Conservation (phyloP, 2,888 invertebrate genomes). For the Tryphoninae sp. region DNA sequence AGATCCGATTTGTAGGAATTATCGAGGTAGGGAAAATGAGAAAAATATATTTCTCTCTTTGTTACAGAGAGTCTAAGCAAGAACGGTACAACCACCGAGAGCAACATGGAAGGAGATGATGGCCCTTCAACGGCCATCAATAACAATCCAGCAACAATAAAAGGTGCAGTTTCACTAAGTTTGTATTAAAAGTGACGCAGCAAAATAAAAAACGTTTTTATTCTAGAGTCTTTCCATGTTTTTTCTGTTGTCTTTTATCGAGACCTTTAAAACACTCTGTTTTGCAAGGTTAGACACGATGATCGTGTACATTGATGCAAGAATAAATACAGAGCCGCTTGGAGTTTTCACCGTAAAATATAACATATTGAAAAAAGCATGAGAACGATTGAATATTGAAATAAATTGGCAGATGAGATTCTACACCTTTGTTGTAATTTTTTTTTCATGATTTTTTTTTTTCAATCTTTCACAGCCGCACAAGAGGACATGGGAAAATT, state of each 20-base stretch:
- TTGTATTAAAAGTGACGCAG: too few relatives aligned
- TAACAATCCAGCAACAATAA: constrained; percentile 77
- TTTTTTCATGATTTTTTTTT: constrained; percentile 54
- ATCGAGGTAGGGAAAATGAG: neutral
- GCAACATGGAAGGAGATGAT: constrained; percentile 79
- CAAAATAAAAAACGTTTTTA: too few relatives aligned
- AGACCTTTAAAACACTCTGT: neutral
- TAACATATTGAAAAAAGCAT: constrained; percentile 11
- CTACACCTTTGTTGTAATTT: neutral
- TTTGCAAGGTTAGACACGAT: neutral
- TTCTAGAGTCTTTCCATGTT: neutral
- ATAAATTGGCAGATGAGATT: neutral
- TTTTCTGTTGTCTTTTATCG: neutral
- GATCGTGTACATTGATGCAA: neutral
- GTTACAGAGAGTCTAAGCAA: constrained; percentile 36
- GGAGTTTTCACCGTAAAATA: neutral
- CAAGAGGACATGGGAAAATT: constrained; percentile 89
- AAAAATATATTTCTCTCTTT: constrained; percentile 17
- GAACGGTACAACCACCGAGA: constrained; percentile 37
- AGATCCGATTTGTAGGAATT: neutral
- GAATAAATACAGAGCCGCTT: neutral
- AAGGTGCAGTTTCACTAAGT: constrained; percentile 70
- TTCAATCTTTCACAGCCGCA: constrained; percentile 84
- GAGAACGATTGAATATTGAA: neutral
- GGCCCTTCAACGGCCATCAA: constrained; percentile 77